Base-by-base conservation (phyloP, 1,140 invertebrate genomes). In the Bombus turneri region DNA sequence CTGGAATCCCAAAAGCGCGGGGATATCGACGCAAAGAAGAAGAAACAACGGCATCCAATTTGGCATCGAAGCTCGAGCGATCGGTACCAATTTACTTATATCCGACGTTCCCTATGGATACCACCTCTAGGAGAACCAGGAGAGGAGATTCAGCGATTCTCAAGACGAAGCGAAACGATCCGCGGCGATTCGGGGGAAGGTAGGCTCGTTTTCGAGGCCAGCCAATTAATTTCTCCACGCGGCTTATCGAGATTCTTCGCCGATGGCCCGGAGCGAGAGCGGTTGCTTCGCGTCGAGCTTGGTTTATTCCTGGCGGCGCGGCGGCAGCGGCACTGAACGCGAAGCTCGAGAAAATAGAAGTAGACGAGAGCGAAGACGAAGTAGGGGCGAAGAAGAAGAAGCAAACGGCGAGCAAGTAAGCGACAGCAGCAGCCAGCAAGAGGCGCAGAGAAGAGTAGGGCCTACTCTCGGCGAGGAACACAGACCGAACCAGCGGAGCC, bases 211-310 rank as follows among this genome's bases (percentile, higher is more conserved):
- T 88, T 86, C 88, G 88, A 88, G 90, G 84, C 77, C 84, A 88
- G 87, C 90, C 93, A 93, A 94, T 94, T 93, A 94, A 94, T 93
- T 94, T 93, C 93, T 87, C 90, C 88, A 88, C 87, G 83, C 84
- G 82, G 79, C 91, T 93, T 93, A 94, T 94, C 93, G 91, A 91
- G 92, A 94, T 93, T 93, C 89, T 77, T 87, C 88, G 89, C 83
- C 92, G 92, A 92, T 92, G 90, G 91, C 88, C 89, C 83, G 87
- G 84, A 93, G 93, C 89, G 87, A 93, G 88, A 90, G 88, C 78
- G 75, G 87, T 64, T 84, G 81, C 53, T 43, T 75, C 80, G 57
- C 68, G 71, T 84, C 77, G 81, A 89, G 89, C 86, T 88, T 86
- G 90, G 89, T 92, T 92, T 93, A 91, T 92, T 93, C 90, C 89